These are phyloP conservation scores for Onchidella celtica DNA, from an alignment of 2,888 invertebrate species.

Conservation along the genomic window DNA sequence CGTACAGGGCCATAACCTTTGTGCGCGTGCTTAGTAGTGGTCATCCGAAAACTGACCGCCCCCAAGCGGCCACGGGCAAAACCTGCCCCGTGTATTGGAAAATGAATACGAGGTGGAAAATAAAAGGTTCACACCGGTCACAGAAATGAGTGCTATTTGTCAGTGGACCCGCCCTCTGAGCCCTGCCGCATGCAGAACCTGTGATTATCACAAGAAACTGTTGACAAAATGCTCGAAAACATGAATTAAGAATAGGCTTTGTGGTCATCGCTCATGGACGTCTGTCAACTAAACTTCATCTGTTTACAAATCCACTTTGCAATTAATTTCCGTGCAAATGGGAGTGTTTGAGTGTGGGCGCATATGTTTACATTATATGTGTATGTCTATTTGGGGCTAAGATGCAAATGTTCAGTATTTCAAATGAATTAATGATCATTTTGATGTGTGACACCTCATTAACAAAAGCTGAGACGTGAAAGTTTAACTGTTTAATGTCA, in stretches of 20 bases:
- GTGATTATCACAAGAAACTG: slow-evolving; percentile 11
- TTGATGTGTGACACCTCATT: too few relatives aligned
- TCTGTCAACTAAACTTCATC: background rate
- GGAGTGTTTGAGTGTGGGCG: too few relatives aligned
- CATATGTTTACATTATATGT: too few relatives aligned
- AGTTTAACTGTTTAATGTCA: too few relatives aligned
- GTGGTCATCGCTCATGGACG: slow-evolving; percentile 24
- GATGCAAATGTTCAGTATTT: too few relatives aligned
- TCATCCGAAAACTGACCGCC: slow-evolving; percentile 18
- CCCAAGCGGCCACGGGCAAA: slow-evolving; percentile 7
- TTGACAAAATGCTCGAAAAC: slow-evolving; percentile 38
- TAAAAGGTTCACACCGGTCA: background rate
- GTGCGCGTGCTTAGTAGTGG: slow-evolving; percentile 10
- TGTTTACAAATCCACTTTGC: too few relatives aligned
- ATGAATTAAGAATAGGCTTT: slow-evolving; percentile 29
- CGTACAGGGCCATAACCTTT: background rate
- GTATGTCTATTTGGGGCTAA: too few relatives aligned
- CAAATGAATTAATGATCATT: too few relatives aligned
- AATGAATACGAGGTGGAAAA: slow-evolving; percentile 9
- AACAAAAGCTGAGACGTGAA: too few relatives aligned
- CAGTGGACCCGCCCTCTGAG: slow-evolving; percentile 3
- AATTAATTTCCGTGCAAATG: too few relatives aligned
- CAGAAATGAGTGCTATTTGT: slow-evolving; percentile 4
- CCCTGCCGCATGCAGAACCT: background rate
- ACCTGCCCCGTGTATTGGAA: background rate